Percentiles rank a stretch among this genome's conserved stretches.
Evolutionary conservation across 2,113 vertebrate genomes (phyloP).

Genomic region (Centropus unirufus): DNA sequence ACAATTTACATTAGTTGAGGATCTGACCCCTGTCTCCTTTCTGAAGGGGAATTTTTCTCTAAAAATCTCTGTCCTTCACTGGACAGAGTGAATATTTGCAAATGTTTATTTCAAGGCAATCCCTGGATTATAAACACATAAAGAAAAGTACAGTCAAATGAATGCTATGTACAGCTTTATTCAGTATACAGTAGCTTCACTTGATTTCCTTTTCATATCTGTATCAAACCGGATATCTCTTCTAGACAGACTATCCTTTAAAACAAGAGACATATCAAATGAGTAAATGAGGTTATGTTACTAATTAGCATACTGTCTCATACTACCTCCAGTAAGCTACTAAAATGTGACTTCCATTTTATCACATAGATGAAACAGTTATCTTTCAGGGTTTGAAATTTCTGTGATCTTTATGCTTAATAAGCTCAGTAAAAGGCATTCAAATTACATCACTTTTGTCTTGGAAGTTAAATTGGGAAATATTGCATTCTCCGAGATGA

Average conservation of each 20-base stretch:
- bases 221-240: conserved; percentile 73
- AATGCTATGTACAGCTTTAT: conserved; percentile 12
- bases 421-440: conserved; percentile 85
- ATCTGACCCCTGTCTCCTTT: not conserved
- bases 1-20: not conserved
- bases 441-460: conserved; percentile 85
- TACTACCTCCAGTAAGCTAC: conserved; percentile 75
- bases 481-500: conserved; percentile 83
- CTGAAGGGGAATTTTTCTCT: not conserved
- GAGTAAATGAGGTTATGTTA: conserved; percentile 82
- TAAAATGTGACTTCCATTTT: conserved; percentile 79
- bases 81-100: not conserved
- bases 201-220: conserved; percentile 68
- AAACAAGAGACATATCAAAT: conserved; percentile 71
- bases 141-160: conserved; percentile 15
- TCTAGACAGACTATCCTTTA: conserved; percentile 71
- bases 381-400: conserved; percentile 85
- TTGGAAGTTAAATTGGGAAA: conserved; percentile 85
- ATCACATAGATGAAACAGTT: conserved; percentile 86
- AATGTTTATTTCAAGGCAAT: conserved; percentile 39
- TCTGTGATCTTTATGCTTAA: conserved; percentile 87
- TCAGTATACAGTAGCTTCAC: conserved; percentile 40
- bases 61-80: not conserved
- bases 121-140: conserved; percentile 10
- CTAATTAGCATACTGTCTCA: conserved; percentile 82